Conservation (phyloP, 2,888 invertebrate genomes). For the Sphaerophoria taeniata region DNA sequence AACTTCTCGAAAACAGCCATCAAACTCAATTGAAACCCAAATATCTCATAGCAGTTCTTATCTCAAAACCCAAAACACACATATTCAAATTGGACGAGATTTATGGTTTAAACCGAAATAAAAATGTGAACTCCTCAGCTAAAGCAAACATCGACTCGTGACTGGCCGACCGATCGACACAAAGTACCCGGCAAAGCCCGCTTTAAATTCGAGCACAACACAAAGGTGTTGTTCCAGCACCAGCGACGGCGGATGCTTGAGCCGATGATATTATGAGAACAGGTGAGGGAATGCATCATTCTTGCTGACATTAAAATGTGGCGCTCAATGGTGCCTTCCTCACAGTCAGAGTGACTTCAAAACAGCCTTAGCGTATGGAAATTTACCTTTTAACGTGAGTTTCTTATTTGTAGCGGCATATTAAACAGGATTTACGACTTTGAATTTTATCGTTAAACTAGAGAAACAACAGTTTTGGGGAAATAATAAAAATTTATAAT, state of each 20-base stretch:
- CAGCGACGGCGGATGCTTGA: background rate
- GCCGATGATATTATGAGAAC: constrained; percentile 35
- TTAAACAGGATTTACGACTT: constrained; percentile 68
- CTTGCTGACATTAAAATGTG: constrained; percentile 60
- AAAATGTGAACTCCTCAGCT: constrained; percentile 46
- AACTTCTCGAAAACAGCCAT: constrained; percentile 4
- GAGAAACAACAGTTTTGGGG: constrained; percentile 47
- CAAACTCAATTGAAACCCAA: constrained; percentile 1
- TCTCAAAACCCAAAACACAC: constrained; percentile 56
- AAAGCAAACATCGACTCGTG: too few relatives aligned
- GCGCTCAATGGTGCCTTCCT: constrained; percentile 64
- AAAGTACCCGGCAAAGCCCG: constrained; percentile 44
- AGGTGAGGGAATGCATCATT: constrained; percentile 69
- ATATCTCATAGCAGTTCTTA: constrained; percentile 29
- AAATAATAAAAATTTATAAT: constrained; percentile 51
- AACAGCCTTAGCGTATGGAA: constrained; percentile 28
- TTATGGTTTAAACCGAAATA: constrained; percentile 51
- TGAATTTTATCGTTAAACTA: constrained; percentile 53
- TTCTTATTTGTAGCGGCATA: constrained; percentile 51
- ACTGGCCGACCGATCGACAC: constrained; percentile 5
- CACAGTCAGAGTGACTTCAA: background rate
- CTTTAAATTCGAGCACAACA: constrained; percentile 23
- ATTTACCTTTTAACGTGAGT: constrained; percentile 63
- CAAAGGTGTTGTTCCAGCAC: constrained; percentile 56
- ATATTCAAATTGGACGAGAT: constrained; percentile 55